These are phyloP conservation scores for Bovichtus diacanthus DNA, from an alignment of 2,797 vertebrate species.

Conservation along the genomic window DNA sequence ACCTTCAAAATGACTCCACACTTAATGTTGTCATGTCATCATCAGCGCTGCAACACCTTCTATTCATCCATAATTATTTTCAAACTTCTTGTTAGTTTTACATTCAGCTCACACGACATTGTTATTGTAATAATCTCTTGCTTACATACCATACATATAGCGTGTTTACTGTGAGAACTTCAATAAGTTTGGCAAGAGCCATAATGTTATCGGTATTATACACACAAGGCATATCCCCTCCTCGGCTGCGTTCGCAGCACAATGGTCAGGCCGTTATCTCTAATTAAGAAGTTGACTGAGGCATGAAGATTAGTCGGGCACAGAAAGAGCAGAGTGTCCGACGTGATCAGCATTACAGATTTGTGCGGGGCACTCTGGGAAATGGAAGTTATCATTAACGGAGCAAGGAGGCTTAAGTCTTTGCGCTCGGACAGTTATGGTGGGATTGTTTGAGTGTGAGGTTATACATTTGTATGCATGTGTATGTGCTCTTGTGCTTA, in stretches of 20 bases:
- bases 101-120: conserved; percentile 6
- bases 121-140: conserved; percentile 31
- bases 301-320: conserved; percentile 86
- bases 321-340: conserved; percentile 83
- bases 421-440: neutral
- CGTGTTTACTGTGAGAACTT: conserved; percentile 62
- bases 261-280: conserved; percentile 86
- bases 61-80: neutral
- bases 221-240: conserved; percentile 78
- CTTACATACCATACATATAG: conserved; percentile 22
- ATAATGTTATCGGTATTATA: conserved; percentile 72
- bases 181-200: conserved; percentile 51
- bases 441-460: neutral
- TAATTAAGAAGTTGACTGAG: conserved; percentile 92
- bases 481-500: neutral
- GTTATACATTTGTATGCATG: neutral
- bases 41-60: neutral
- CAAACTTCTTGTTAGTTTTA: neutral
- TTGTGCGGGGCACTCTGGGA: conserved; percentile 75
- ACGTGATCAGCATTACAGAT: conserved; percentile 82
- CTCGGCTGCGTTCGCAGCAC: conserved; percentile 80
- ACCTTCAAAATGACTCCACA: neutral
- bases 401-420: conserved; percentile 62
- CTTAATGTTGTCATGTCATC: neutral
- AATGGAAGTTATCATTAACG: conserved; percentile 82